These are phyloP conservation scores for Sminthurides bifidus DNA, from an alignment of 1,140 invertebrate genomes.

Conservation along the genomic window DNA sequence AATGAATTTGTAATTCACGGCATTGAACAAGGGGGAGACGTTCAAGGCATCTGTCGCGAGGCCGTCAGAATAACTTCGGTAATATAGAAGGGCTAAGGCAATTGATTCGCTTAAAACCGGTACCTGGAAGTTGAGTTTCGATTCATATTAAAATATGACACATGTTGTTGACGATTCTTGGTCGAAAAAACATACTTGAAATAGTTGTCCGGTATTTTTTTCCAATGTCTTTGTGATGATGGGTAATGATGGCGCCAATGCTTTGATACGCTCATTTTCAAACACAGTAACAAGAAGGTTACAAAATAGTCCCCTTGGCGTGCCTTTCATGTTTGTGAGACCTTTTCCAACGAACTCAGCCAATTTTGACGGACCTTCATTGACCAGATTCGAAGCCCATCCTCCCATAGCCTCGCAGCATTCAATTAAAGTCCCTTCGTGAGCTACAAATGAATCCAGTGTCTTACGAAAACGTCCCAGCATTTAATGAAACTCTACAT, in stretches of 20 bases:
- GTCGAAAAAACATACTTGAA: conserved; percentile 1
- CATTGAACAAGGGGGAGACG: too few species aligned
- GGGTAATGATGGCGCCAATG: not conserved
- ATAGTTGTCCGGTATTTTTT: not conserved
- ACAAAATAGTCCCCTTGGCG: conserved; percentile 4
- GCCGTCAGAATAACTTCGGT: too few species aligned
- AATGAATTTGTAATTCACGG: too few species aligned
- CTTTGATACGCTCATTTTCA: not conserved
- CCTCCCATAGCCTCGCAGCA: conserved; percentile 64
- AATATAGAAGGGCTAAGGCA: not conserved
- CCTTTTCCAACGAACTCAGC: conserved; percentile 12
- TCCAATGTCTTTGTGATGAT: conserved; percentile 2
- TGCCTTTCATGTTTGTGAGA: conserved; percentile 8
- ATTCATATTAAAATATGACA: not conserved
- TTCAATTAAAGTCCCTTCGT: conserved; percentile 77
- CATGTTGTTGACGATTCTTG: not conserved
- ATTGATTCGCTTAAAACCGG: conserved; percentile 1
- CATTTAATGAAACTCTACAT: not conserved
- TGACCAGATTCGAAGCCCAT: conserved; percentile 43
- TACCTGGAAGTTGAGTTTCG: not conserved
- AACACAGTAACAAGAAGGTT: conserved; percentile 7
- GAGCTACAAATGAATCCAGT: conserved; percentile 41
- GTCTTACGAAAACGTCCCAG: too few species aligned
- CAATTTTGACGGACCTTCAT: not conserved
- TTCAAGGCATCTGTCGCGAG: too few species aligned